Conservation (phyloP, 2,888 invertebrate species). For the Hydroisotoma schaefferi region DNA sequence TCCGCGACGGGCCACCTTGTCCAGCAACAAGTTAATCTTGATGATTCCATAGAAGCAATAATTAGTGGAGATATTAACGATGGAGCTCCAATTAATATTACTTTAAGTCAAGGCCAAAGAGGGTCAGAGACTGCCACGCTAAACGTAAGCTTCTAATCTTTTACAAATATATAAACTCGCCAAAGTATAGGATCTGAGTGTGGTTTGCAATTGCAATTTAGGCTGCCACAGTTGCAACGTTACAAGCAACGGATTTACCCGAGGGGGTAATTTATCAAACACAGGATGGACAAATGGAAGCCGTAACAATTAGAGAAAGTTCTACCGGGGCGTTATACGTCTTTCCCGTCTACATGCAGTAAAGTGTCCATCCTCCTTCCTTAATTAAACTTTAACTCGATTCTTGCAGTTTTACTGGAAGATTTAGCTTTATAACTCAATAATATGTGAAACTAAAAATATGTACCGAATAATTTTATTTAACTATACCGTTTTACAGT, state of each 20-base stretch:
- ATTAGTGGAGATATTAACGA: conserved; percentile 31
- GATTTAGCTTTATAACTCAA: no score
- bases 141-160: no score
- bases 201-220: no score
- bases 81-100: conserved; percentile 34
- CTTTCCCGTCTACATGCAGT: conserved; percentile 43
- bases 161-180: no score
- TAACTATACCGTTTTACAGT: no score
- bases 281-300: conserved; percentile 26
- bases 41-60: conserved; percentile 22
- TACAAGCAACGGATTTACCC: conserved; percentile 23
- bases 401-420: no score
- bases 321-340: conserved; percentile 31
- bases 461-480: no score
- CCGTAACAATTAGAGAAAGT: conserved; percentile 31
- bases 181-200: no score
- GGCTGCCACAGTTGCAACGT: conserved; percentile 28
- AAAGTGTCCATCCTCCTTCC: no score
- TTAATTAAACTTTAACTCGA: no score
- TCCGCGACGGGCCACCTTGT: conserved; percentile 21
- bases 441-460: no score
- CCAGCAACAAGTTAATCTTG: conserved; percentile 21
- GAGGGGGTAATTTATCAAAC: conserved; percentile 20
- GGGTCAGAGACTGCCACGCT: conserved; percentile 2
- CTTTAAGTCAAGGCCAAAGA: conserved; percentile 20